These are phyloP conservation scores for Scleropages formosus DNA, from an alignment of 2,797 vertebrate genomes.

Conservation along the genomic window DNA sequence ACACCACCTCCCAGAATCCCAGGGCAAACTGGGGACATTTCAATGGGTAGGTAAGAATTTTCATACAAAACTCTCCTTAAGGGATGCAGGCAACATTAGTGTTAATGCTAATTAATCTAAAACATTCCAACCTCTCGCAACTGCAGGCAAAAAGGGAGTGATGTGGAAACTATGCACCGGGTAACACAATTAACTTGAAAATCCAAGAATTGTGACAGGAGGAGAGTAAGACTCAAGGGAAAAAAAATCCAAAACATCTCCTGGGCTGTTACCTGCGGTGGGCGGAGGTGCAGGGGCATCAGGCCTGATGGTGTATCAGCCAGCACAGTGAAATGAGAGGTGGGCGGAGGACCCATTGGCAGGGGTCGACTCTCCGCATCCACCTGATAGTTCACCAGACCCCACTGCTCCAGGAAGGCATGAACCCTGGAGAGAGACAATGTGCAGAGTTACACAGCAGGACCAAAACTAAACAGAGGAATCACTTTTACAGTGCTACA, in stretches of 20 bases:
- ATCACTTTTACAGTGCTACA: neutral
- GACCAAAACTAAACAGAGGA: neutral
- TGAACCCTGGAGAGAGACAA: slow-evolving; percentile 73
- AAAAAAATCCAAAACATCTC: no score
- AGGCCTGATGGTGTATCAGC: slow-evolving; percentile 93
- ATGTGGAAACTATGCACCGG: no score
- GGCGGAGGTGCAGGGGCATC: slow-evolving; percentile 88
- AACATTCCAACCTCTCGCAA: no score
- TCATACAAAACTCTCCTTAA: no score
- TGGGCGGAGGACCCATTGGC: slow-evolving; percentile 95
- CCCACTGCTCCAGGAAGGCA: slow-evolving; percentile 97
- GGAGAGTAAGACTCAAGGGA: neutral
- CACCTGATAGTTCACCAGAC: slow-evolving; percentile 96
- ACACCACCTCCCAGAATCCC: no score
- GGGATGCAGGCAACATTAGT: no score
- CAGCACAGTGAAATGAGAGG: slow-evolving; percentile 93
- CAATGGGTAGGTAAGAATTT: neutral
- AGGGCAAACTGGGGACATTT: neutral
- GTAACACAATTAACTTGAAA: no score
- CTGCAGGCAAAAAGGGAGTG: no score
- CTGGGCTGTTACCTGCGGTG: slow-evolving; percentile 82
- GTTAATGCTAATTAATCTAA: no score
- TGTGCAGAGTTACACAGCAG: no score
- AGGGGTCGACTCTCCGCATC: slow-evolving; percentile 90
- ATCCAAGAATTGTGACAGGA: no score